A percentile compares a stretch with the other conserved stretches of the same genome.
These are phyloP conservation scores for Omphaloscelis lunosa DNA, from an alignment of 2,888 invertebrate species.

Conservation along the genomic window DNA sequence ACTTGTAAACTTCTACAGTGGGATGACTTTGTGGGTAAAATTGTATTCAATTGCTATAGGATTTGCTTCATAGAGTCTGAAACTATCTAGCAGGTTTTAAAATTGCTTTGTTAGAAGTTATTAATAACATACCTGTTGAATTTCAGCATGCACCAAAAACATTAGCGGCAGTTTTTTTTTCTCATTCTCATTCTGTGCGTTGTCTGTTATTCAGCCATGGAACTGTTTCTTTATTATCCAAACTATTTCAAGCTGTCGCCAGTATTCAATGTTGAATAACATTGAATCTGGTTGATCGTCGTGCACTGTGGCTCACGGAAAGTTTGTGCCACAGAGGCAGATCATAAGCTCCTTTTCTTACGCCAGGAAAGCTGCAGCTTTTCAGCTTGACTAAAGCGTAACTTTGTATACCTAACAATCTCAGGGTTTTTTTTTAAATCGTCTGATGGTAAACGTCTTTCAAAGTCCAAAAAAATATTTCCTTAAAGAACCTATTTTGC, in stretches of 20 bases:
- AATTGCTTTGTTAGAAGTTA: not conserved
- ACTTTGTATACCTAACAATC: not conserved
- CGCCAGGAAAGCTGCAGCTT: not conserved
- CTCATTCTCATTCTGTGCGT: not conserved
- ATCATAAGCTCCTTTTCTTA: not conserved
- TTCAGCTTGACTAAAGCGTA: not conserved
- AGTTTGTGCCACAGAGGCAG: not conserved
- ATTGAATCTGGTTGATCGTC: not conserved
- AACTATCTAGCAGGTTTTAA: not conserved
- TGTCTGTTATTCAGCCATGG: not conserved
- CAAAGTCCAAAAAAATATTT: not conserved
- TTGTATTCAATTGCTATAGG: not conserved
- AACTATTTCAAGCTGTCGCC: not conserved
- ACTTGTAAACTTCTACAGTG: too few species aligned
- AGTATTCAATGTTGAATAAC: too few species aligned
- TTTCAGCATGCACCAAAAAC: too few species aligned
- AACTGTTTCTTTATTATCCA: not conserved
- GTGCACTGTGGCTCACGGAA: not conserved
- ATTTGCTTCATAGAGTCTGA: not conserved
- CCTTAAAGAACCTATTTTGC: not conserved
- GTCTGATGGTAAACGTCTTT: rapidly evolving
- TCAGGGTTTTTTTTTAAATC: not conserved
- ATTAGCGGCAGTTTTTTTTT: not conserved
- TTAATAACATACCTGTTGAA: not conserved
- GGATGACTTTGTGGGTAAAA: not conserved